Conservation (phyloP, 2,113 vertebrate species). For the Anhinga rufa region DNA sequence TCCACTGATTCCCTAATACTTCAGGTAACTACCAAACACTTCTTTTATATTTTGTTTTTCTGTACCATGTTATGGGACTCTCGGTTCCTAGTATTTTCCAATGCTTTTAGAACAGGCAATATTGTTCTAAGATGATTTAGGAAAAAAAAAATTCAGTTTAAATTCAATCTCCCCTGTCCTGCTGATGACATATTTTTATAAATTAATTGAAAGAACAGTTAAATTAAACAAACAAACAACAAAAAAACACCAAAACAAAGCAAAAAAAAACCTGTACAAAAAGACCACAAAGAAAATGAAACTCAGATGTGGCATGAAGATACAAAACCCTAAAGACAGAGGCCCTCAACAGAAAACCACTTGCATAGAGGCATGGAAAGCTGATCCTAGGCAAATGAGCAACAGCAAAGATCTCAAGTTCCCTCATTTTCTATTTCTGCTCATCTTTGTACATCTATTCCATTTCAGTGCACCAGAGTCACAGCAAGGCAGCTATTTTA, state of each 20-base stretch:
- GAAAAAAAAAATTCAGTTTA: not conserved
- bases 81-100: not conserved
- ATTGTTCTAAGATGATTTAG: not conserved
- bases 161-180: not conserved
- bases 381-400: not conserved
- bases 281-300: not conserved
- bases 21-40: not conserved
- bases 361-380: not conserved
- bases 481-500: not conserved
- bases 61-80: not conserved
- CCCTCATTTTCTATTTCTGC: not conserved
- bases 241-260: too few relatives aligned
- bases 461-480: not conserved
- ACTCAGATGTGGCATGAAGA: not conserved
- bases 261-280: not conserved
- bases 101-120: not conserved
- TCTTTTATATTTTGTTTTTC: not conserved
- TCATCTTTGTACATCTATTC: not conserved
- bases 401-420: not conserved
- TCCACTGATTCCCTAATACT: not conserved
- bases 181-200: not conserved
- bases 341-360: not conserved
- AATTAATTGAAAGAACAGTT: not conserved
- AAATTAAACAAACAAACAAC: too few relatives aligned
- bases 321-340: not conserved